A percentile compares a stretch with the other conserved stretches of the same genome.
phyloP scores from a whole-genome alignment of 30 jellyfish, hydroid and myxozoan species.

The Pelagia noctiluca region DNA sequence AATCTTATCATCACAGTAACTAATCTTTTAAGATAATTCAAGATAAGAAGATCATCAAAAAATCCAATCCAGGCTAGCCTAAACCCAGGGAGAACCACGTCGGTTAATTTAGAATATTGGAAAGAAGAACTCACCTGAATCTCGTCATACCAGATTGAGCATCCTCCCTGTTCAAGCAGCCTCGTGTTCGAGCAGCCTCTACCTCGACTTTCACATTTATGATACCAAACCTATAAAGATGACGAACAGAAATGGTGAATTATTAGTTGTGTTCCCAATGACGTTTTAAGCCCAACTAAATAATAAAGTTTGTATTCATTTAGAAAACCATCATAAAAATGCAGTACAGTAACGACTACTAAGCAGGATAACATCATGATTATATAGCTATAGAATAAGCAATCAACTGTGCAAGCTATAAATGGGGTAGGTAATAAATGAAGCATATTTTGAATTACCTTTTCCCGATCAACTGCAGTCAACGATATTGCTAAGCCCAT shows the following conservation, averaged over 20 bases:
- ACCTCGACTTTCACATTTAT: conserved; percentile 98
- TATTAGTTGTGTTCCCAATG: background rate
- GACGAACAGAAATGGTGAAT: background rate
- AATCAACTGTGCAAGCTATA: too few relatives aligned
- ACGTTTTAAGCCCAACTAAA: background rate
- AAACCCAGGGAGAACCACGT: too few relatives aligned
- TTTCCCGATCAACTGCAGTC: conserved; percentile 83
- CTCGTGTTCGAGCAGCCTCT: conserved; percentile 87
- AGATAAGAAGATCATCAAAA: too few relatives aligned
- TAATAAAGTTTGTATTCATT: background rate
- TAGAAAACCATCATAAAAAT: background rate
- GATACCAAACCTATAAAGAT: conserved; percentile 94
- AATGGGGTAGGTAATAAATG: too few relatives aligned
- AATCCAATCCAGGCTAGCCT: too few relatives aligned
- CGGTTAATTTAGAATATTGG: too few relatives aligned
- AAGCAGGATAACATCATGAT: too few relatives aligned
- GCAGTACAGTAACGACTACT: too few relatives aligned
- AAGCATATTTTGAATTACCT: conserved; percentile 81
- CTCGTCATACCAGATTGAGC: conserved; percentile 98
- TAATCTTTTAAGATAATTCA: too few relatives aligned
- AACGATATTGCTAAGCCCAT: conserved; percentile 98
- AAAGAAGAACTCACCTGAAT: conserved; percentile 71
- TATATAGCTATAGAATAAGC: too few relatives aligned
- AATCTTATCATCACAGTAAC: too few relatives aligned
- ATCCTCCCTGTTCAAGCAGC: conserved; percentile 94